A percentile compares a stretch with the other conserved stretches of the same genome.
These are phyloP conservation scores for Aphidoletes aphidimyza DNA, from an alignment of 2,888 invertebrate species.

Conservation along the genomic window DNA sequence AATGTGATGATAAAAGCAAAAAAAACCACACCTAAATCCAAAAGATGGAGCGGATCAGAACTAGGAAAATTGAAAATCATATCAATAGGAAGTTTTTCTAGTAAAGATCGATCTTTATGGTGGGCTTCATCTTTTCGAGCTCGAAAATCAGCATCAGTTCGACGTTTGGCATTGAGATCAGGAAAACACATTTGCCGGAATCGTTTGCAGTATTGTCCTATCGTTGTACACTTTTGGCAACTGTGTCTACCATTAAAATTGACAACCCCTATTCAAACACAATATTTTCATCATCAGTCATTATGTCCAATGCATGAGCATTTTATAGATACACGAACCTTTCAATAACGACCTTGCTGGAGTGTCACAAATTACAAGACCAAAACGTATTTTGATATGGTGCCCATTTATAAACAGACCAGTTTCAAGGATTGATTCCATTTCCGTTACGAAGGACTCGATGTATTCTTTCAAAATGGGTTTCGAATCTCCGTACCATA, in stretches of 20 bases:
- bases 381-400: background rate
- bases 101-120: background rate
- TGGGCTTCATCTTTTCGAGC: background rate
- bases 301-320: too few species aligned
- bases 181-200: background rate
- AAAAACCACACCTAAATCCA: background rate
- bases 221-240: background rate
- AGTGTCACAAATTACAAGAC: background rate
- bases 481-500: conserved; percentile 4
- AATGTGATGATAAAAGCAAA: background rate
- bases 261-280: background rate
- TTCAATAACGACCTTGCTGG: too few species aligned
- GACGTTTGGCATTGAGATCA: background rate
- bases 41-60: background rate
- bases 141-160: background rate
- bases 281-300: background rate
- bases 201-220: background rate
- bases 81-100: background rate
- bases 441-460: background rate
- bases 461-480: background rate
- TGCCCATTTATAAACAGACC: background rate
- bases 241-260: background rate
- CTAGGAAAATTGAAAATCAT: background rate
- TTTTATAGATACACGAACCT: too few species aligned
- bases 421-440: background rate